These are phyloP conservation scores for Calcarius ornatus DNA, from an alignment of 2,113 vertebrate species.

Conservation along the genomic window DNA sequence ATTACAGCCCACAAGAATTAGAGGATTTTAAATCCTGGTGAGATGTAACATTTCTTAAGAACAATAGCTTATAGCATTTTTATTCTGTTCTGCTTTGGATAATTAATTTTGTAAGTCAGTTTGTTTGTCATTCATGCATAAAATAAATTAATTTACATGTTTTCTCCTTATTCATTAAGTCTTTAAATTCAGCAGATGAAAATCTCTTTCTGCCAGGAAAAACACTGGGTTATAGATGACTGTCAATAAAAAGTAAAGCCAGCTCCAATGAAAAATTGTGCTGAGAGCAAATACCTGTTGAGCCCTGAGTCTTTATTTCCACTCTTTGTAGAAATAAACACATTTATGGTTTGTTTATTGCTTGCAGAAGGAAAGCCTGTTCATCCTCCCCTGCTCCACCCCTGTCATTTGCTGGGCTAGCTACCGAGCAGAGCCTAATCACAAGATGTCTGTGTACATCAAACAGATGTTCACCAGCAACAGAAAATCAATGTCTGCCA, in stretches of 20 bases:
- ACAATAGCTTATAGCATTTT: slow-evolving; percentile 41
- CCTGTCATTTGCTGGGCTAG: background rate
- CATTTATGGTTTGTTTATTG: slow-evolving; percentile 17
- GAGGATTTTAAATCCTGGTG: slow-evolving; percentile 15
- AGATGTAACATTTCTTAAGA: slow-evolving; percentile 34
- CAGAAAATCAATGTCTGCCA: slow-evolving; percentile 14
- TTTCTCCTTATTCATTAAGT: background rate
- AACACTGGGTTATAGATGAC: background rate
- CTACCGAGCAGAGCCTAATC: background rate
- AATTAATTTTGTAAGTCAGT: background rate
- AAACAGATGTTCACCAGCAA: slow-evolving; percentile 8
- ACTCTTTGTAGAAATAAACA: slow-evolving; percentile 18
- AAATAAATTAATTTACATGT: background rate
- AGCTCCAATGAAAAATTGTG: background rate
- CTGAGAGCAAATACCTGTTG: background rate
- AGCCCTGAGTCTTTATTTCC: slow-evolving; percentile 1
- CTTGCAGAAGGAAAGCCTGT: background rate
- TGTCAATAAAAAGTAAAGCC: background rate
- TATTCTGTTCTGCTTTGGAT: background rate
- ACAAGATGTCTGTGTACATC: background rate
- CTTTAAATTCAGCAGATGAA: background rate
- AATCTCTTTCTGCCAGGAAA: background rate
- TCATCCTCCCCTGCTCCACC: background rate
- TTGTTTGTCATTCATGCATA: background rate
- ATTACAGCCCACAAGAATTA: slow-evolving; percentile 44